Evolutionary conservation across 2,888 invertebrate species (phyloP).

Genomic region (Panzeria rudis): DNA sequence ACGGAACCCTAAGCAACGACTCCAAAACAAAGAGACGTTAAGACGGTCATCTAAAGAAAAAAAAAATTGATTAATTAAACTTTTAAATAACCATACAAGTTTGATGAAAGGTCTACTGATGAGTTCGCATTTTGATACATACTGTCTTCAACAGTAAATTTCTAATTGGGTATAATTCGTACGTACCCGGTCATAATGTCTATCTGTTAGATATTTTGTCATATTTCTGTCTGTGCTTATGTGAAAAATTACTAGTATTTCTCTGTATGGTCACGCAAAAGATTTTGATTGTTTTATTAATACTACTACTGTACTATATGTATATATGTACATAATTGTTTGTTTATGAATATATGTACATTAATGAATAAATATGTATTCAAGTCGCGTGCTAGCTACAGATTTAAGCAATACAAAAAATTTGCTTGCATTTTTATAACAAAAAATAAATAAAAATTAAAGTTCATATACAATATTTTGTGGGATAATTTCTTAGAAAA

Average conservation of each 20-base stretch:
- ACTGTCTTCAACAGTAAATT: neutral
- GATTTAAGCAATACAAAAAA: neutral
- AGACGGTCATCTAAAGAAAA: too few species aligned
- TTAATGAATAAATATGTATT: slow-evolving; percentile 44
- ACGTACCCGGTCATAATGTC: neutral
- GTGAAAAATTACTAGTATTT: slow-evolving; percentile 43
- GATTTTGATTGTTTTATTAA: slow-evolving; percentile 64
- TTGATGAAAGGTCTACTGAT: too few species aligned
- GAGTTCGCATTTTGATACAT: neutral
- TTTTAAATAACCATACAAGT: too few species aligned
- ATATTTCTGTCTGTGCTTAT: slow-evolving; percentile 1
- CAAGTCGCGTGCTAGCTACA: neutral
- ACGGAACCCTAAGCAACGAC: too few species aligned
- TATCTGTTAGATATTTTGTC: slow-evolving; percentile 7
- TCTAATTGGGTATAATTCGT: neutral
- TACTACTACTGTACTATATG: slow-evolving; percentile 27
- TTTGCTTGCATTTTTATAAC: neutral
- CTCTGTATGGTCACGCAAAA: slow-evolving; percentile 58
- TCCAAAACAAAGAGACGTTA: too few species aligned
- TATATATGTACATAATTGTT: neutral
- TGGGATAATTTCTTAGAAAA: neutral
- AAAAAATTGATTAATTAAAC: too few species aligned
- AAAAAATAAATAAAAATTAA: neutral
- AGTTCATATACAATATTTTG: neutral
- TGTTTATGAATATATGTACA: neutral